Evolutionary conservation across 2,888 invertebrate genomes (phyloP).

Genomic region (Dusona sp.): DNA sequence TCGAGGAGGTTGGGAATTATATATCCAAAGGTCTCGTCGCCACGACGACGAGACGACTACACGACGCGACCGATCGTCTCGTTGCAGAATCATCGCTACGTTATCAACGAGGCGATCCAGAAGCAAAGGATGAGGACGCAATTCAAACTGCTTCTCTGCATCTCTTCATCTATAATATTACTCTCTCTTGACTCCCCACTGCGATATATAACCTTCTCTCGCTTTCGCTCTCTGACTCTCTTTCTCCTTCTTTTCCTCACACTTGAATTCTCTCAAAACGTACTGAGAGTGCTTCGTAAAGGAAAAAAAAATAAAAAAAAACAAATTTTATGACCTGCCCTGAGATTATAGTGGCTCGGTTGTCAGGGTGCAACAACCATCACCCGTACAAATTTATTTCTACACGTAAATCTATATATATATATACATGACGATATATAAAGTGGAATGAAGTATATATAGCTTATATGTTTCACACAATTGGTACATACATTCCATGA

Average conservation of each 20-base stretch:
- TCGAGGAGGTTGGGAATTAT: slow-evolving; percentile 15
- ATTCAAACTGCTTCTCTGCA: slow-evolving; percentile 43
- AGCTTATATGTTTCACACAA: slow-evolving; percentile 13
- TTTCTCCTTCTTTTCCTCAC: slow-evolving; percentile 11
- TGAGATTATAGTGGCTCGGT: slow-evolving; percentile 54
- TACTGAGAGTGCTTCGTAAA: slow-evolving; percentile 25
- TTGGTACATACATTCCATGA: slow-evolving; percentile 18
- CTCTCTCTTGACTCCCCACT: slow-evolving; percentile 1
- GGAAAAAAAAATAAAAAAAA: slow-evolving; percentile 8
- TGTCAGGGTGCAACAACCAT: slow-evolving; percentile 49
- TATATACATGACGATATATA: background rate
- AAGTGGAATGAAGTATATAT: slow-evolving; percentile 12
- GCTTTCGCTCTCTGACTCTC: background rate
- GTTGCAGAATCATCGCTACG: slow-evolving; percentile 56
- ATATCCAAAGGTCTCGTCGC: slow-evolving; percentile 43
- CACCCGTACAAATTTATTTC: slow-evolving; percentile 26
- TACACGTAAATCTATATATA: background rate
- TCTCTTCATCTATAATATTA: slow-evolving; percentile 29
- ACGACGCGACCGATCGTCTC: slow-evolving; percentile 57
- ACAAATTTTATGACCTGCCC: slow-evolving; percentile 51
- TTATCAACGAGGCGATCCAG: slow-evolving; percentile 55
- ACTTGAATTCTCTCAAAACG: slow-evolving; percentile 29
- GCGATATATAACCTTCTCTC: background rate
- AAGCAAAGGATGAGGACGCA: slow-evolving; percentile 42
- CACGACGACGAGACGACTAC: slow-evolving; percentile 57